A percentile compares a stretch with the other conserved stretches of the same genome.
phyloP scores from a whole-genome alignment of 2,888 invertebrate species.

The Lasioglossum marginatum region DNA sequence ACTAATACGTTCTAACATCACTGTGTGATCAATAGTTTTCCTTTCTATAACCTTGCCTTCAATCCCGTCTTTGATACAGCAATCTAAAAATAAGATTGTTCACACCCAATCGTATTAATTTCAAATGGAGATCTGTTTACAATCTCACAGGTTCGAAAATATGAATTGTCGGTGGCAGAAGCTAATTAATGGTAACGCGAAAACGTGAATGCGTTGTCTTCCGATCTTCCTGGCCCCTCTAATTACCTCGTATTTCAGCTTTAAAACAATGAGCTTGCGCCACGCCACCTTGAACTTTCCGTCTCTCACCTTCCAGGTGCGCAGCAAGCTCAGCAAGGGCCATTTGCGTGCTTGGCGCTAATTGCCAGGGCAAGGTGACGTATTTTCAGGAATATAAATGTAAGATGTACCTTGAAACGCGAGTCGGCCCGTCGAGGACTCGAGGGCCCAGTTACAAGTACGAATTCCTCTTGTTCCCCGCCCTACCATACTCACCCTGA shows the following conservation, averaged over 20 bases:
- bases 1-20: not conserved
- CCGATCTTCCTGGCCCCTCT: not conserved
- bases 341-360: conserved; percentile 55
- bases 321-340: conserved; percentile 28
- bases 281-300: conserved; percentile 58
- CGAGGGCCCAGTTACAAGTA: conserved; percentile 32
- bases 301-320: conserved; percentile 22
- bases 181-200: not conserved
- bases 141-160: not conserved
- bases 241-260: conserved; percentile 25
- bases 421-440: conserved; percentile 22
- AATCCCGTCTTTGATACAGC: not conserved
- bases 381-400: conserved; percentile 61
- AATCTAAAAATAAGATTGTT: not conserved
- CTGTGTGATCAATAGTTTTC: not conserved
- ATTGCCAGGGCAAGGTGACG: conserved; percentile 60
- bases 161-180: not conserved
- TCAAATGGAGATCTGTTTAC: not conserved
- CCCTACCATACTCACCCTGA: not conserved
- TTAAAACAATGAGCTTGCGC: conserved; percentile 23
- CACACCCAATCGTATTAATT: not conserved
- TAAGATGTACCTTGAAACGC: conserved; percentile 36
- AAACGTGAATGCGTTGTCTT: conserved; percentile 17
- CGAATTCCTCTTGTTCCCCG: conserved; percentile 41
- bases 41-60: not conserved